These are phyloP conservation scores for Tupaia tana DNA, from an alignment of 2,113 vertebrate species.

Conservation along the genomic window DNA sequence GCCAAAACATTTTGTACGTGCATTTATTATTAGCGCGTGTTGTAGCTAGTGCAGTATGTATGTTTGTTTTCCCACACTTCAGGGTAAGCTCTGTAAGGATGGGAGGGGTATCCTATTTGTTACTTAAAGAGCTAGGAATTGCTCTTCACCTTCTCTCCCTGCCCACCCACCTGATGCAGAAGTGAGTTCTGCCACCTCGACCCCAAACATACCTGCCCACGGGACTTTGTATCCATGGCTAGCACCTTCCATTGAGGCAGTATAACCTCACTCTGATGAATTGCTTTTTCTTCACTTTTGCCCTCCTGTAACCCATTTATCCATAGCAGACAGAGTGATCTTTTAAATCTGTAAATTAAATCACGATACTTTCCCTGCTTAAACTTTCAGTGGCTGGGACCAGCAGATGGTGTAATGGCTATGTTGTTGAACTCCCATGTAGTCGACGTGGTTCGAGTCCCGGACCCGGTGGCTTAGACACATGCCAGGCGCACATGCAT, in stretches of 20 bases:
- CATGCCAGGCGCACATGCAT: too few relatives aligned
- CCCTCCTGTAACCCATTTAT: background rate
- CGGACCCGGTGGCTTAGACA: too few relatives aligned
- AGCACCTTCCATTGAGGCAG: background rate
- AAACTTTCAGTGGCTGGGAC: too few relatives aligned
- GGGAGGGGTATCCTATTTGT: background rate
- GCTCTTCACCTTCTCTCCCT: background rate
- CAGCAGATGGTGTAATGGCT: too few relatives aligned
- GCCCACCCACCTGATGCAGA: background rate
- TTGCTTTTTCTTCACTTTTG: background rate
- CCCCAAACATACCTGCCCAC: background rate
- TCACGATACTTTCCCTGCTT: background rate
- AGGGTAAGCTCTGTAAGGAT: background rate
- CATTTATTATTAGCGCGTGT: background rate
- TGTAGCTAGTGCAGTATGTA: background rate
- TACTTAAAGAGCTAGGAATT: background rate
- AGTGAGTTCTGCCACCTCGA: background rate
- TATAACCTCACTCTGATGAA: background rate
- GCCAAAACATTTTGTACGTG: background rate
- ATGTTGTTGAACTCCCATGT: too few relatives aligned
- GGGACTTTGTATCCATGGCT: background rate
- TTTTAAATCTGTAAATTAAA: slow-evolving; percentile 16
- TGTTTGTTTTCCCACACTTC: background rate
- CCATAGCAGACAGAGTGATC: background rate
- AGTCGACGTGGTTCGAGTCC: too few relatives aligned